Conservation (phyloP, 2,888 invertebrate genomes). For the Pristionchus mayeri region DNA sequence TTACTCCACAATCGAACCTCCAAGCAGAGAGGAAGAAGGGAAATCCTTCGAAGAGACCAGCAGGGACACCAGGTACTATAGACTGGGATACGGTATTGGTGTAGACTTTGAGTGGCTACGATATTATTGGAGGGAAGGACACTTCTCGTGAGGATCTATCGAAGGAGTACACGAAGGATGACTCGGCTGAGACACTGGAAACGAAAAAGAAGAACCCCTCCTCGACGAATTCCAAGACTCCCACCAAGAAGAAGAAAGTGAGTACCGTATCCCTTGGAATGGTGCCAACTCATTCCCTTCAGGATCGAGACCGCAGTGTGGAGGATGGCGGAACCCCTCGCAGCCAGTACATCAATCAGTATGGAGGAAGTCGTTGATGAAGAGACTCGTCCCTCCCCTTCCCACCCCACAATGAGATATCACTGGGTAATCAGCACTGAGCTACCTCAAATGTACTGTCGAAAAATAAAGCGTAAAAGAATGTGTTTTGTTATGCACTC, state of each 20-base stretch:
- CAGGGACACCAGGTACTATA: too few species aligned
- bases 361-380: neutral
- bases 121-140: neutral
- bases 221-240: neutral
- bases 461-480: neutral
- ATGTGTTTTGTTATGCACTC: neutral
- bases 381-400: too few species aligned
- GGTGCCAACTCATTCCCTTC: neutral
- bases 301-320: neutral
- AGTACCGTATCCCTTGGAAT: neutral
- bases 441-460: neutral
- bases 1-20: too few species aligned
- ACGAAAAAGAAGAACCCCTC: neutral
- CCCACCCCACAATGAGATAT: too few species aligned
- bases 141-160: conserved; percentile 1
- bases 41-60: too few species aligned
- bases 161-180: neutral
- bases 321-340: neutral
- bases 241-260: neutral
- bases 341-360: neutral
- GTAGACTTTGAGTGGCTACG: neutral
- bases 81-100: neutral
- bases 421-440: too few species aligned
- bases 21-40: too few species aligned
- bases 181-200: too few species aligned